A percentile compares a stretch with the other conserved stretches of the same genome.
These are phyloP conservation scores for Meandrusa payeni DNA, from an alignment of 2,888 invertebrate genomes.

Conservation along the genomic window DNA sequence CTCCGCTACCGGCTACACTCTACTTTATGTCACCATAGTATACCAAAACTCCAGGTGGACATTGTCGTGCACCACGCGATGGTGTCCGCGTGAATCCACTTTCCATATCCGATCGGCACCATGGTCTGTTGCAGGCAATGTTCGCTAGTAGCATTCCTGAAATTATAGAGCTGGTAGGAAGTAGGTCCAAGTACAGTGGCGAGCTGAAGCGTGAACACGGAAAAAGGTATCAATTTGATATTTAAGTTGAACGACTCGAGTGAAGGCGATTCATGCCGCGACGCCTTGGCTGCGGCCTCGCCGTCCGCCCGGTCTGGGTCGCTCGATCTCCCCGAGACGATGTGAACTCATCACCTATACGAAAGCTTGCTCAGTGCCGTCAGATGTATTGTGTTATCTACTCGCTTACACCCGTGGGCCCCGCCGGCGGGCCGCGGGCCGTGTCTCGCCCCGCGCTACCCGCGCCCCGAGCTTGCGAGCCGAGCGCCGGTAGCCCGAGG, in stretches of 20 bases:
- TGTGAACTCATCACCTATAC: constrained; percentile 69
- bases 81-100: constrained; percentile 61
- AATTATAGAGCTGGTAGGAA: constrained; percentile 99
- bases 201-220: constrained; percentile 99
- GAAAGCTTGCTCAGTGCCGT: constrained; percentile 81
- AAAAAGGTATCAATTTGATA: constrained; percentile 92
- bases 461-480: constrained; percentile 17
- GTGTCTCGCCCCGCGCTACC: constrained; percentile 42
- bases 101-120: constrained; percentile 71
- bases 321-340: constrained; percentile 66
- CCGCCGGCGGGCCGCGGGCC: constrained; percentile 39
- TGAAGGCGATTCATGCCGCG: constrained; percentile 66
- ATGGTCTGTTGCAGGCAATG: constrained; percentile 96
- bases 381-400: constrained; percentile 82
- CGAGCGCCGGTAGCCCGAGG: constrained; percentile 39
- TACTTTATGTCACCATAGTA: constrained; percentile 68
- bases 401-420: constrained; percentile 65
- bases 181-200: constrained; percentile 99
- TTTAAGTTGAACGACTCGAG: constrained; percentile 67
- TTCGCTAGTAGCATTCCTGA: constrained; percentile 99
- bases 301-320: constrained; percentile 56
- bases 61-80: constrained; percentile 79
- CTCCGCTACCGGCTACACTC: constrained; percentile 77
- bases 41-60: constrained; percentile 72
- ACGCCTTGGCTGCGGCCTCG: constrained; percentile 30